phyloP scores from a whole-genome alignment of 2,888 invertebrate species.

The Acanthococcus lagerstroemiae region DNA sequence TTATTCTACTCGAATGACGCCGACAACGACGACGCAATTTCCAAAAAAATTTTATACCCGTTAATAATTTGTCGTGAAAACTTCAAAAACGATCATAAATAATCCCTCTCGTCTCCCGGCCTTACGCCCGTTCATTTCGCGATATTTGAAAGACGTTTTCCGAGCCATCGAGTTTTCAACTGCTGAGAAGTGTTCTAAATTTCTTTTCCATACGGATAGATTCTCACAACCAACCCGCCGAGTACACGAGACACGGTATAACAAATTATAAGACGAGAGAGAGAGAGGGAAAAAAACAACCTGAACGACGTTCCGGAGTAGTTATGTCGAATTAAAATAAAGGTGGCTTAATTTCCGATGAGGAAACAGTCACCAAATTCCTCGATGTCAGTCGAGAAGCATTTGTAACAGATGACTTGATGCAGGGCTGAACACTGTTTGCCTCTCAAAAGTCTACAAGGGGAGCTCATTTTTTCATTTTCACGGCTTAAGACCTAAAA shows the following conservation, averaged over 20 bases:
- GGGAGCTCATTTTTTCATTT: no score
- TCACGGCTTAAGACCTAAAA: no score
- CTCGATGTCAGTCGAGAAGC: no score
- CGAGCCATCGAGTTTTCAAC: slow-evolving; percentile 22
- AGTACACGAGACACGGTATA: neutral
- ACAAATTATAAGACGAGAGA: neutral
- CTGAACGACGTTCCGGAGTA: no score
- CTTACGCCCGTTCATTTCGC: slow-evolving; percentile 18
- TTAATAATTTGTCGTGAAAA: slow-evolving; percentile 30
- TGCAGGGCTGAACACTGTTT: no score
- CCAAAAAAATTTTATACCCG: slow-evolving; percentile 28
- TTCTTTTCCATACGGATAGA: slow-evolving; percentile 21
- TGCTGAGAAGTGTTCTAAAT: slow-evolving; percentile 6
- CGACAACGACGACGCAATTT: slow-evolving; percentile 25
- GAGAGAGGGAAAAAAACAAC: neutral
- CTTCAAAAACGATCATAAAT: slow-evolving; percentile 30
- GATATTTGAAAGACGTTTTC: slow-evolving; percentile 30
- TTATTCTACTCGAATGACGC: slow-evolving; percentile 29
- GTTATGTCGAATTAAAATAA: no score
- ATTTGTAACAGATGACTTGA: no score
- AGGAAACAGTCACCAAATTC: no score
- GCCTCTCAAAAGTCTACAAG: no score
- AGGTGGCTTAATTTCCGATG: no score
- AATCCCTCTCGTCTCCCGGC: slow-evolving; percentile 9
- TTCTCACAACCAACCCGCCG: slow-evolving; percentile 14